A percentile compares a stretch with the other conserved stretches of the same genome.
These are phyloP conservation scores for Hafferia zeledoni DNA, from an alignment of 2,797 vertebrate genomes.

Conservation along the genomic window DNA sequence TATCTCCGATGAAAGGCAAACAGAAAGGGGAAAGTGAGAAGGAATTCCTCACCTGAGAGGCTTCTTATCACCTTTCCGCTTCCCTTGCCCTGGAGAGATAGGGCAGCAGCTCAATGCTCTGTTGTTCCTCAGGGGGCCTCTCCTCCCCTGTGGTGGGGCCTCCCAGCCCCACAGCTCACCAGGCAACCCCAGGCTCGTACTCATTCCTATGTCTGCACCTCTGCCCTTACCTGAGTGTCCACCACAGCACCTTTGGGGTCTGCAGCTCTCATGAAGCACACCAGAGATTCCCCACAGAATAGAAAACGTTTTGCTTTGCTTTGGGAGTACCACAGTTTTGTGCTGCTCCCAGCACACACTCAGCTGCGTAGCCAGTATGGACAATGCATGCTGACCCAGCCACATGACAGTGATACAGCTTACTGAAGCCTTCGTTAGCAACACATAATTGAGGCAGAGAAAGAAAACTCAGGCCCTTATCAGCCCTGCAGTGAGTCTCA, in stretches of 20 bases:
- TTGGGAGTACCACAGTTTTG: rapidly evolving
- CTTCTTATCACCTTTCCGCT: constrained; percentile 74
- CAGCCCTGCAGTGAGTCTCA: not conserved
- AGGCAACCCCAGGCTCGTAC: not conserved
- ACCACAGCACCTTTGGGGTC: not conserved
- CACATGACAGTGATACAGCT: not conserved
- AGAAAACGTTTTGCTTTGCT: not conserved
- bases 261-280: not conserved
- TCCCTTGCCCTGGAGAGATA: constrained; percentile 71
- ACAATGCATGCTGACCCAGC: not conserved
- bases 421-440: not conserved
- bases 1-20: constrained; percentile 72
- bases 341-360: not conserved
- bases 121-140: constrained; percentile 67
- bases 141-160: not conserved
- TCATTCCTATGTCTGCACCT: rapidly evolving
- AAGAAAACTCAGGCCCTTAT: not conserved
- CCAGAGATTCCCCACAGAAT: rapidly evolving
- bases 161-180: rapidly evolving
- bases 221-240: not conserved
- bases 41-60: constrained; percentile 64
- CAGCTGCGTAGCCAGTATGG: no score
- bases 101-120: constrained; percentile 65
- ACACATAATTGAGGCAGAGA: not conserved
- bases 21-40: constrained; percentile 76